Evolutionary conservation across 2,113 vertebrate species (phyloP).

Genomic region (Daboia siamensis): DNA sequence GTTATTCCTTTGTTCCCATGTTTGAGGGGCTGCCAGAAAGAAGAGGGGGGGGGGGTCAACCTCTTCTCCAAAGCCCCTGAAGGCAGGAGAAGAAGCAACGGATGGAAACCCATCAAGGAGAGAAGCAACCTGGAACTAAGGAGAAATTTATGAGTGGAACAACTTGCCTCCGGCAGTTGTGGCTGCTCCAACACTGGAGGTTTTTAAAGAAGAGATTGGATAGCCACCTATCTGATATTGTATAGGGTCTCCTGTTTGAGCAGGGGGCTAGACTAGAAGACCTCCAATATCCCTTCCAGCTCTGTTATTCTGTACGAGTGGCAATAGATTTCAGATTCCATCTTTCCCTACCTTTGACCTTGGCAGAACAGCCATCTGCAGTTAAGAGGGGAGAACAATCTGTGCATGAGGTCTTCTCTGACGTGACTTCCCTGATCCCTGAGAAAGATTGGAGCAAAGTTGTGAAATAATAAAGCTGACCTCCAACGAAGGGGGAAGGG

Average conservation of each 20-base stretch:
- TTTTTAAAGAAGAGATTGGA: not conserved
- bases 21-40: not conserved
- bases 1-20: too few species aligned
- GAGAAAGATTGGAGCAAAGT: not conserved
- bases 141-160: not conserved
- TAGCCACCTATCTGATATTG: not conserved
- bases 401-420: slow-evolving; percentile 1
- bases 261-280: not conserved
- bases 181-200: not conserved
- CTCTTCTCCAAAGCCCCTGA: not conserved
- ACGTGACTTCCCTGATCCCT: slow-evolving; percentile 4
- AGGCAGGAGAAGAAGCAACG: not conserved
- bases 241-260: not conserved
- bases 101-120: not conserved
- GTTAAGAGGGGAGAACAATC: not conserved
- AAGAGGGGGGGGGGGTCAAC: not conserved
- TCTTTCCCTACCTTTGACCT: slow-evolving; percentile 42
- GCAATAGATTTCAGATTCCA: not conserved
- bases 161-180: not conserved
- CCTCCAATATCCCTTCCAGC: not conserved
- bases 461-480: not conserved
- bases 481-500: not conserved
- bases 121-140: not conserved
- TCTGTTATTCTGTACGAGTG: not conserved
- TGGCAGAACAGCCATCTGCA: slow-evolving; percentile 5